These are phyloP conservation scores for Chelmon rostratus DNA, from an alignment of 2,797 vertebrate species.

Conservation along the genomic window DNA sequence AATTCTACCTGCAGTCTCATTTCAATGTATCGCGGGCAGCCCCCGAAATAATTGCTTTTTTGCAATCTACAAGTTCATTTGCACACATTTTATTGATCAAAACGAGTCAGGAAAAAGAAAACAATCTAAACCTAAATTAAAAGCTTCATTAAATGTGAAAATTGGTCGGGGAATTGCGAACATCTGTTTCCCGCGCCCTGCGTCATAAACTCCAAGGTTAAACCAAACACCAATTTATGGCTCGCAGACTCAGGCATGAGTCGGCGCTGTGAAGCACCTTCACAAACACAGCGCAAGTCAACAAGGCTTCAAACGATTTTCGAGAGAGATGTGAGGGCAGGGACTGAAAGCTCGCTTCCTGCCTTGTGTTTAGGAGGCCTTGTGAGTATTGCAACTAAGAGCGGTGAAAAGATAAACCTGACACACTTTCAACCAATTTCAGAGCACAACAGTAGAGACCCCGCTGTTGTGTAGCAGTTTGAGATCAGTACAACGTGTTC, in stretches of 20 bases:
- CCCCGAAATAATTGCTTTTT: constrained; percentile 82
- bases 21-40: constrained; percentile 75
- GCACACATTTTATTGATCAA: constrained; percentile 85
- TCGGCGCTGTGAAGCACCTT: constrained; percentile 51
- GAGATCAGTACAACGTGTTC: constrained; percentile 46
- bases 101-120: constrained; percentile 81
- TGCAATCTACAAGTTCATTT: constrained; percentile 84
- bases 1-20: constrained; percentile 79
- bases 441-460: constrained; percentile 35
- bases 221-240: constrained; percentile 81
- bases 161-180: constrained; percentile 85
- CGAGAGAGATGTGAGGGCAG: constrained; percentile 45
- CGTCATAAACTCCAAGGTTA: constrained; percentile 85
- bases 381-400: constrained; percentile 26
- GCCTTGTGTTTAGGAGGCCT: constrained; percentile 42
- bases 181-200: constrained; percentile 84
- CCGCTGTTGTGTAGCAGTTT: constrained; percentile 29
- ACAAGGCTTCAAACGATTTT: constrained; percentile 67
- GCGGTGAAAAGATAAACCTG: constrained; percentile 45
- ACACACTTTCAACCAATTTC: constrained; percentile 47
- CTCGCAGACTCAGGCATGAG: constrained; percentile 53
- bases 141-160: constrained; percentile 89
- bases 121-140: constrained; percentile 87
- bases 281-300: constrained; percentile 57
- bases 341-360: constrained; percentile 52